Evolutionary conservation across 2,113 vertebrate species (phyloP), one percentile per base, ranked within the genome.

Genomic region (Aviceda subcristata): DNA sequence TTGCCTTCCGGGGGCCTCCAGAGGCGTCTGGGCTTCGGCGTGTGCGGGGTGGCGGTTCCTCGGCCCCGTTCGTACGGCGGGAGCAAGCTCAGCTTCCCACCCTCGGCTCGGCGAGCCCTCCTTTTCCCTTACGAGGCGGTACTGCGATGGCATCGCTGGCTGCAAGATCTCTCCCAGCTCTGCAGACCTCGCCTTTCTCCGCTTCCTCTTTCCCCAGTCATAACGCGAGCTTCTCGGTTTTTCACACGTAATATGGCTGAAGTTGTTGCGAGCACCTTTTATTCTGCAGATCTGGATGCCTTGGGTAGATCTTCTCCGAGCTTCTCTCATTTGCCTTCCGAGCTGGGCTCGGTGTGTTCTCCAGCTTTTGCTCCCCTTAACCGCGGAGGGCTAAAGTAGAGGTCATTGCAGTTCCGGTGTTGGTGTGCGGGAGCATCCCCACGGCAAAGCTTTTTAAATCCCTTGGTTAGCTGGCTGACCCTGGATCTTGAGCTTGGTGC

Each of bases 71-170:
- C 2, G n/a, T 17, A 3, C 73, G 24, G 64, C 60, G 16, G 82
- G 4, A 26, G 39, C 34, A 6, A 1, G 36, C 21, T 11, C 1
- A 4, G 63, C 20, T 71, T 14, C 21, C 19, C 19, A 1, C 10
- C 32, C 38, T 34, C 18, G 13, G 46, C 34, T 7, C 66, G 1
- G 26, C 1, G 14, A 23, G 66, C 38, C 19, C 29, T 14, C 6
- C 19, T 41, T 12, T 27, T 19, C 39, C 5, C 8, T 8, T 11
- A 0, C 24, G 5, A 3, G 8, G 11, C 3, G 6, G 8, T 8
- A 2, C 50, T 23, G 92, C 55, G 8, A 1, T 16, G 53, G 55
- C 8, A 53, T 9, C n/a, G 0, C 41, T 12, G 48, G 29, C 53
- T 30, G 11, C 3, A 1, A 24, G 24, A 6, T 9, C 59, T 32